These are phyloP conservation scores for Shargacucullia verbasci DNA, from an alignment of 2,888 invertebrate genomes.

Conservation along the genomic window DNA sequence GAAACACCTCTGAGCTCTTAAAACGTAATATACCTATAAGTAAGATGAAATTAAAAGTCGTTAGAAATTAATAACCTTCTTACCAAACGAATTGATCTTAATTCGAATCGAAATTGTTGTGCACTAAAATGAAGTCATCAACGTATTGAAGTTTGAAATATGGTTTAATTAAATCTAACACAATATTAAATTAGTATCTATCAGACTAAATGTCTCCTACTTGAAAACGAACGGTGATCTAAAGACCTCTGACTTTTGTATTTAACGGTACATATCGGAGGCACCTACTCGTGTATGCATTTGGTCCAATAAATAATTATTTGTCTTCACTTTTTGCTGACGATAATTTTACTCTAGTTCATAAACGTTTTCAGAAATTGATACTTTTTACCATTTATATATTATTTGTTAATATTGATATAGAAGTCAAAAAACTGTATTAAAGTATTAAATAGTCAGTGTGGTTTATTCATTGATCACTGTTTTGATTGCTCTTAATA, in stretches of 20 bases:
- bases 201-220: slow-evolving; percentile 18
- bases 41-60: background rate
- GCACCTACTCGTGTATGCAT: slow-evolving; percentile 15
- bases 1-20: too few relatives aligned
- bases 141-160: slow-evolving; percentile 13
- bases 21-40: too few relatives aligned
- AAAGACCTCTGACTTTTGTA: slow-evolving; percentile 55
- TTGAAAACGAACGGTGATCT: slow-evolving; percentile 38
- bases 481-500: too few relatives aligned
- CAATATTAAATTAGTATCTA: slow-evolving; percentile 17
- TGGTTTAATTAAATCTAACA: slow-evolving; percentile 25
- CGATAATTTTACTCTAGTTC: too few relatives aligned
- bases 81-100: slow-evolving; percentile 14
- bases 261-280: slow-evolving; percentile 30
- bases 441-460: too few relatives aligned
- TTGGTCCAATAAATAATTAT: slow-evolving; percentile 2
- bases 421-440: too few relatives aligned
- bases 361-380: too few relatives aligned
- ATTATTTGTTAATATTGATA: too few relatives aligned
- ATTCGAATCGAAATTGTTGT: slow-evolving; percentile 8
- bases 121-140: slow-evolving; percentile 7
- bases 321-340: too few relatives aligned
- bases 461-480: too few relatives aligned
- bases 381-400: too few relatives aligned
- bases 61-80: background rate